Conservation (phyloP, 2,888 invertebrate species). For the Scaptomyza polygonia region DNA sequence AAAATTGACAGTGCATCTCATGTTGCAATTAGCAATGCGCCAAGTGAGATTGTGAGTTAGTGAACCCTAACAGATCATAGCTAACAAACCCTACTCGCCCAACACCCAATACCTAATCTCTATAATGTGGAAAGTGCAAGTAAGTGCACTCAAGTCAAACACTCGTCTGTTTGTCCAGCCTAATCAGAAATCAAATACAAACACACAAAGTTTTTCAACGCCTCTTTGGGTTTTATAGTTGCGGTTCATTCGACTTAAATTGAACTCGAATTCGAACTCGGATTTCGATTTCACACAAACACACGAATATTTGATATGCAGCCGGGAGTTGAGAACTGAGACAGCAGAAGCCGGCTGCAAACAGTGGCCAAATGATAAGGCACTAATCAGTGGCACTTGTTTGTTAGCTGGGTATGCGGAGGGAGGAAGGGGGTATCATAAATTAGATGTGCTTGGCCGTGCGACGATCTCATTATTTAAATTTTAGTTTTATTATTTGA, state of each 20-base stretch:
- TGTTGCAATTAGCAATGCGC: conserved; percentile 69
- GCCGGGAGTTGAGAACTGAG: background rate
- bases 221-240: conserved; percentile 57
- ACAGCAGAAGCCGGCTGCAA: conserved; percentile 30
- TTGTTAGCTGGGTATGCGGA: conserved; percentile 27
- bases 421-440: conserved; percentile 34
- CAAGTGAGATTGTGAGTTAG: conserved; percentile 64
- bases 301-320: conserved; percentile 69
- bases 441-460: conserved; percentile 46
- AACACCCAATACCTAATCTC: conserved; percentile 50
- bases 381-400: conserved; percentile 69
- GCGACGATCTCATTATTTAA: conserved; percentile 44
- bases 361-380: conserved; percentile 59
- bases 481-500: conserved; percentile 67
- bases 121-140: conserved; percentile 70
- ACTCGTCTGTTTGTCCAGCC: conserved; percentile 26
- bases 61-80: conserved; percentile 56
- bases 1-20: conserved; percentile 67
- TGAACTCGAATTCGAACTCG: conserved; percentile 20
- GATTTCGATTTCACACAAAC: conserved; percentile 2
- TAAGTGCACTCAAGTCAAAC: conserved; percentile 63
- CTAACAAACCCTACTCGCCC: background rate
- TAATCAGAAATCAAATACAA: conserved; percentile 73
- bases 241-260: conserved; percentile 58
- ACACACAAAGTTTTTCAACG: conserved; percentile 39